Conservation (phyloP, 2,113 vertebrate genomes). For the Lycaon pictus region DNA sequence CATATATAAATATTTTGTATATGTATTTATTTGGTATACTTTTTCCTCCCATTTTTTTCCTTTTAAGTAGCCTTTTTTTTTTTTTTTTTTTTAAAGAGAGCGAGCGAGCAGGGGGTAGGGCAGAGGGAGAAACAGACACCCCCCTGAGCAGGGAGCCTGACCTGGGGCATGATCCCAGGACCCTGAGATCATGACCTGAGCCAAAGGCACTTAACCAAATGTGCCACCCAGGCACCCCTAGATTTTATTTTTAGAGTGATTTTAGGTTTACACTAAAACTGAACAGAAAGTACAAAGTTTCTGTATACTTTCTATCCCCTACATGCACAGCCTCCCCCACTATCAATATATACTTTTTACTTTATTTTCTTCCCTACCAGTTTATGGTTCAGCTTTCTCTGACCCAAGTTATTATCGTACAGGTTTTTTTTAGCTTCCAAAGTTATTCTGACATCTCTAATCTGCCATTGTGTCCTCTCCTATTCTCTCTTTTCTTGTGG, state of each 20-base stretch:
- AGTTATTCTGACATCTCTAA: slow-evolving; percentile 2
- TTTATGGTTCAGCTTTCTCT: background rate
- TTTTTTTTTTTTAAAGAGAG: no score
- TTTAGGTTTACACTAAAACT: slow-evolving; percentile 3
- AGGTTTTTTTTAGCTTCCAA: background rate
- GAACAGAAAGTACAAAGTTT: background rate
- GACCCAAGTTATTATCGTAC: background rate
- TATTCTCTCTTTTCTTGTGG: background rate
- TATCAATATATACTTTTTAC: background rate
- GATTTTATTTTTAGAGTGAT: background rate
- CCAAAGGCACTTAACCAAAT: no score
- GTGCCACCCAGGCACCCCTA: no score
- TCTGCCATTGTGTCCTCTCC: background rate
- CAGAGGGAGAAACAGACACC: no score
- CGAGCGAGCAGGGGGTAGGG: no score
- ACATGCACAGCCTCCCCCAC: background rate
- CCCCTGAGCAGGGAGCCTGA: no score
- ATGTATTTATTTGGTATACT: background rate
- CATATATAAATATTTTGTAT: background rate
- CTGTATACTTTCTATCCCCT: background rate
- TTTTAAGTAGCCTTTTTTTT: background rate
- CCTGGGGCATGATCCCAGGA: no score
- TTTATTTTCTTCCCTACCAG: background rate
- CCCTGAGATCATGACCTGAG: no score
- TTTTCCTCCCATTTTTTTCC: background rate